These are phyloP conservation scores for Thaumatotibia leucotreta DNA, from an alignment of 1,140 invertebrate species.

Conservation along the genomic window DNA sequence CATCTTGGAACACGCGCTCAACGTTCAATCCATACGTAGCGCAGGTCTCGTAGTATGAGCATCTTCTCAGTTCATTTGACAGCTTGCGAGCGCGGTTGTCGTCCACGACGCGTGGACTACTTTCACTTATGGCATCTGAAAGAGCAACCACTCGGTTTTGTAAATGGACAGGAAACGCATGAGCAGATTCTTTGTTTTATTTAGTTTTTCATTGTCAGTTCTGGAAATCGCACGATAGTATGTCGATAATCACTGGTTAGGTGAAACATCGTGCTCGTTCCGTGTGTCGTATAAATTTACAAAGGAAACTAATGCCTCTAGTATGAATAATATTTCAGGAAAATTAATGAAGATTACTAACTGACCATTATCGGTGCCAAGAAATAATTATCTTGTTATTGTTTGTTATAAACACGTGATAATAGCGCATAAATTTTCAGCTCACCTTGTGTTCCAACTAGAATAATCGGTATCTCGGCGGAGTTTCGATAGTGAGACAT, in stretches of 20 bases:
- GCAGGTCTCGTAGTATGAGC: slow-evolving; percentile 98
- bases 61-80: slow-evolving; percentile 93
- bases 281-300: not conserved
- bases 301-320: not conserved
- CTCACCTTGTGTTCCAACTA: slow-evolving; percentile 97
- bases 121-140: slow-evolving; percentile 96
- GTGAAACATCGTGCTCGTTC: not conserved
- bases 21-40: slow-evolving; percentile 98
- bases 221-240: not conserved
- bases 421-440: slow-evolving; percentile 20
- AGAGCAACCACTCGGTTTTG: slow-evolving; percentile 59
- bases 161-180: slow-evolving; percentile 39
- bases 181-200: slow-evolving; percentile 9
- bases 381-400: too few species aligned
- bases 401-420: not conserved
- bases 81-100: slow-evolving; percentile 94
- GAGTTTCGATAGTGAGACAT: slow-evolving; percentile 97
- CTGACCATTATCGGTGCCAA: not conserved
- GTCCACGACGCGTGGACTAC: slow-evolving; percentile 95
- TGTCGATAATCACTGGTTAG: not conserved
- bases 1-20: slow-evolving; percentile 98
- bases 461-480: slow-evolving; percentile 95
- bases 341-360: not conserved
- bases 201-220: not conserved
- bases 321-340: not conserved